These are phyloP conservation scores for Conus canariensis DNA, from an alignment of 2,888 invertebrate genomes.

Conservation along the genomic window DNA sequence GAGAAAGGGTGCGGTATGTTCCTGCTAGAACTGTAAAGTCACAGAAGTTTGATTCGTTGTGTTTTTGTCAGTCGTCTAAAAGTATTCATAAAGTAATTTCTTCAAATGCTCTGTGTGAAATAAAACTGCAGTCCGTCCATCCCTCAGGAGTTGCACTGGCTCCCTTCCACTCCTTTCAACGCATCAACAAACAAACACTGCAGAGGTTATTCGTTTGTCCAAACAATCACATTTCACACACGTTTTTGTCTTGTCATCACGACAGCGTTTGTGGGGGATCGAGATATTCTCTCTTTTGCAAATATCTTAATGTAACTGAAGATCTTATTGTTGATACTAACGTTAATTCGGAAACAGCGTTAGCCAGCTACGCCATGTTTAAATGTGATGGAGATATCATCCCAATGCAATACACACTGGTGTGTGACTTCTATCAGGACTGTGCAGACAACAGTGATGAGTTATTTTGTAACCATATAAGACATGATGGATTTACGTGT, in stretches of 20 bases:
- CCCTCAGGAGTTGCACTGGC: background rate
- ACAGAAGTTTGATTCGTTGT: no score
- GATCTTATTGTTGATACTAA: background rate
- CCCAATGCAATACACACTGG: constrained; percentile 3
- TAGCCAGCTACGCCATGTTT: background rate
- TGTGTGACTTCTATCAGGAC: constrained; percentile 13
- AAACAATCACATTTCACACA: background rate
- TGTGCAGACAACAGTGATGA: constrained; percentile 13
- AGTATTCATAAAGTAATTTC: no score
- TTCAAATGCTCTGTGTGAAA: background rate
- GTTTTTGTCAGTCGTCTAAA: no score
- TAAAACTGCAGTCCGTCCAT: background rate
- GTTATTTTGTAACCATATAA: background rate
- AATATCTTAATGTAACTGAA: background rate
- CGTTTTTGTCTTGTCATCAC: background rate
- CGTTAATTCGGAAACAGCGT: no score
- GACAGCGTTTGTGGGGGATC: background rate
- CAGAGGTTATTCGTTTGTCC: background rate
- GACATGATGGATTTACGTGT: background rate
- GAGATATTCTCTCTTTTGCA: background rate
- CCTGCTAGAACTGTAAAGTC: background rate
- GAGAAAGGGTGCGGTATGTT: background rate
- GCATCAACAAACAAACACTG: background rate
- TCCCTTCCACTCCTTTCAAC: background rate
- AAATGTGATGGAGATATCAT: background rate